phyloP scores from a whole-genome alignment of 2,113 vertebrate species.

The Callionymus lyra region DNA sequence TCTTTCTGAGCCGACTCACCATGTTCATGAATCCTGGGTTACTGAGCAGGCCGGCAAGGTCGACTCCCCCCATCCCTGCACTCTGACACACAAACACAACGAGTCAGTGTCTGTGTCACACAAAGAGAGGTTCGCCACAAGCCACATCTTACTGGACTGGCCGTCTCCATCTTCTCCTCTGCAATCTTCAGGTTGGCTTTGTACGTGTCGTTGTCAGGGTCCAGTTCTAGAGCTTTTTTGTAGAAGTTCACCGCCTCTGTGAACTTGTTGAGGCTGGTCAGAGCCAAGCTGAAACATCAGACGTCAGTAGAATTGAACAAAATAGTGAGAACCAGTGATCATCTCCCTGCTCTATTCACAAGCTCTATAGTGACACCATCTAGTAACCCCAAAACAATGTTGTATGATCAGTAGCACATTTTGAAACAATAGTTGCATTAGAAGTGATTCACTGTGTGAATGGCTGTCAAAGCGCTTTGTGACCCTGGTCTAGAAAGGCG shows the following conservation, averaged over 20 bases:
- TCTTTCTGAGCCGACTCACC: conserved; percentile 58
- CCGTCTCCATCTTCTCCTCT: conserved; percentile 85
- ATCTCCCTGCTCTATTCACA: too few relatives aligned
- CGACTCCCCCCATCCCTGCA: conserved; percentile 78
- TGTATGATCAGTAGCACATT: too few relatives aligned
- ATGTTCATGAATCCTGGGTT: conserved; percentile 95
- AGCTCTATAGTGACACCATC: too few relatives aligned
- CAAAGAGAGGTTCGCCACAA: not conserved
- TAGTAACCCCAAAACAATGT: too few relatives aligned
- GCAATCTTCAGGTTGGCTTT: conserved; percentile 91
- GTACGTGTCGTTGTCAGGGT: conserved; percentile 90
- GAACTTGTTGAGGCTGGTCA: conserved; percentile 89
- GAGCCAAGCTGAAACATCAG: conserved; percentile 71
- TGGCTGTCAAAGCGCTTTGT: too few relatives aligned
- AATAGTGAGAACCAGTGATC: too few relatives aligned
- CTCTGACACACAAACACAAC: conserved; percentile 54
- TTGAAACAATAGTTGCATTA: too few relatives aligned
- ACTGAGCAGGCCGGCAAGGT: conserved; percentile 85
- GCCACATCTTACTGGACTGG: conserved; percentile 76
- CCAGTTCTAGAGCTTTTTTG: conserved; percentile 88
- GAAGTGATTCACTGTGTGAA: too few relatives aligned
- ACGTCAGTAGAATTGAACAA: not conserved
- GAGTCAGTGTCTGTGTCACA: not conserved
- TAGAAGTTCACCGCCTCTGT: conserved; percentile 84
- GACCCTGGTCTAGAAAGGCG: too few relatives aligned